phyloP scores from a whole-genome alignment of 1,140 invertebrate genomes.

The Oscheius sp. region DNA sequence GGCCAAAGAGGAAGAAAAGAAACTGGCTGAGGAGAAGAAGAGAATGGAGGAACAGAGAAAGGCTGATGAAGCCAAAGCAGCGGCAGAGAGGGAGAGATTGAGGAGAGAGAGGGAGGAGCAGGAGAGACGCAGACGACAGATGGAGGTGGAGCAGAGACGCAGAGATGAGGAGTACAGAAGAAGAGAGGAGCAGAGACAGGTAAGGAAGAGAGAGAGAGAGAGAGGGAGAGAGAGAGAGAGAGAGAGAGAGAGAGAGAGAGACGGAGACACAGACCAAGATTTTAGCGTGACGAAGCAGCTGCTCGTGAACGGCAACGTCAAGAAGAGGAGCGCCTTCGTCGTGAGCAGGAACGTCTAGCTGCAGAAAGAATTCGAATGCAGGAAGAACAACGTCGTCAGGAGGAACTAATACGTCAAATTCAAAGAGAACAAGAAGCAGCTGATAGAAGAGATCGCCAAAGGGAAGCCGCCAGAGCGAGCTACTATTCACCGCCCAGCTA shows the following conservation, averaged over 20 bases:
- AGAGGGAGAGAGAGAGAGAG: slow-evolving; percentile 1
- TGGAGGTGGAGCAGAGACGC: not conserved
- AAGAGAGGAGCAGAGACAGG: not conserved
- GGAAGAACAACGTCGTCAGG: no score
- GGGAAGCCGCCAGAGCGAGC: no score
- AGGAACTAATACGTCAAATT: no score
- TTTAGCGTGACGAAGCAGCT: not conserved
- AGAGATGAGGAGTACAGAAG: not conserved
- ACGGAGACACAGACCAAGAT: not conserved
- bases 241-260: not conserved
- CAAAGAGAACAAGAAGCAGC: no score
- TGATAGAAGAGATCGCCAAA: no score
- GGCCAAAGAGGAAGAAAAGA: not conserved
- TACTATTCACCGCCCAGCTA: no score
- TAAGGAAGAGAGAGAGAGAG: slow-evolving; percentile 1
- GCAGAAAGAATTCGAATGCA: no score
- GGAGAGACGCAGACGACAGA: not conserved
- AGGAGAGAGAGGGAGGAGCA: not conserved
- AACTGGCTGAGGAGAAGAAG: not conserved
- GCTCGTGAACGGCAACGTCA: no score
- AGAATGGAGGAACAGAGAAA: not conserved
- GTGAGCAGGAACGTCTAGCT: no score
- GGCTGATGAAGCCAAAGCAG: not conserved
- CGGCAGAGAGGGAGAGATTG: not conserved
- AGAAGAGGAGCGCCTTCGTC: no score